phyloP scores from a whole-genome alignment of 1,140 invertebrate genomes.

The Drosophila rhopaloa region DNA sequence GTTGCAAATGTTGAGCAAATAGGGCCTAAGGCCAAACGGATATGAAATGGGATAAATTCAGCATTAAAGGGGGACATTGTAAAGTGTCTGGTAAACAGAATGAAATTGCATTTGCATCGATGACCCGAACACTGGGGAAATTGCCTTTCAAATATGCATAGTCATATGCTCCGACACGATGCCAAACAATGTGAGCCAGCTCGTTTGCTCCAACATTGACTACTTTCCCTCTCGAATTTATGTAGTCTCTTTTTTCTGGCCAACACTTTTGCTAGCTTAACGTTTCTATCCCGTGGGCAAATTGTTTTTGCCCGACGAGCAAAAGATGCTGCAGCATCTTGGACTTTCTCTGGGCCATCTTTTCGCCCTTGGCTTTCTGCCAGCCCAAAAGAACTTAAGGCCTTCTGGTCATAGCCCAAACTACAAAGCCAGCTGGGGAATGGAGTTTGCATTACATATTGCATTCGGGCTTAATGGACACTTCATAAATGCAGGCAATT shows the following conservation, averaged over 20 bases:
- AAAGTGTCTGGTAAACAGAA: conserved; percentile 71
- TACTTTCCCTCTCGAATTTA: conserved; percentile 40
- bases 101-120: conserved; percentile 77
- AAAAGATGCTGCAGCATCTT: conserved; percentile 28
- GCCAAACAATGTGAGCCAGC: conserved; percentile 53
- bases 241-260: conserved; percentile 38
- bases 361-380: conserved; percentile 38
- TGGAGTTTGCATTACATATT: conserved; percentile 28
- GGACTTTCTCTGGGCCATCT: conserved; percentile 24
- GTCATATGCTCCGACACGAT: conserved; percentile 72
- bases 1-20: conserved; percentile 18
- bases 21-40: conserved; percentile 44
- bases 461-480: conserved; percentile 64
- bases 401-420: not conserved
- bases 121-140: conserved; percentile 53
- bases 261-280: conserved; percentile 43
- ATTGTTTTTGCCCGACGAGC: conserved; percentile 24
- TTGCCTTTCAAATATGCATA: conserved; percentile 80
- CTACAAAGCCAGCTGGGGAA: not conserved
- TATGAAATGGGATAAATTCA: conserved; percentile 58
- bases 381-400: conserved; percentile 18
- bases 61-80: conserved; percentile 29
- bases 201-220: conserved; percentile 2
- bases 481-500: conserved; percentile 70
- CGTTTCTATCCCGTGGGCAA: conserved; percentile 64